Conservation (phyloP, 2,888 invertebrate species). For the Apamea sordens region DNA sequence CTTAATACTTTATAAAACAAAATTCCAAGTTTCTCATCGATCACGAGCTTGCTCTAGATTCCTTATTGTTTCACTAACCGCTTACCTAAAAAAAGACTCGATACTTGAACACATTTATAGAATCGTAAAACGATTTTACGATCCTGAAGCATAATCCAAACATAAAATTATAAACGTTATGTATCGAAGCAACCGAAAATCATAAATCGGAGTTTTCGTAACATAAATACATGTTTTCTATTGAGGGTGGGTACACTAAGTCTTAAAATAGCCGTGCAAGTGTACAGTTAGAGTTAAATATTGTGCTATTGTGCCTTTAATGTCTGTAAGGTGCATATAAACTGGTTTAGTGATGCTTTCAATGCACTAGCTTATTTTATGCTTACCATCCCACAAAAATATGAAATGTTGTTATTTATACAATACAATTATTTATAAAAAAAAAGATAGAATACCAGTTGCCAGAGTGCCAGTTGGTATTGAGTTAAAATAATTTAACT, state of each 20-base stretch:
- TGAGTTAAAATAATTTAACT: neutral
- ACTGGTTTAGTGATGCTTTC: constrained; percentile 41
- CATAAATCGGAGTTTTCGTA: constrained; percentile 76
- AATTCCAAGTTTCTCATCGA: neutral
- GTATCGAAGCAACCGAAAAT: constrained; percentile 79
- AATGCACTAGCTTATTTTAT: constrained; percentile 11
- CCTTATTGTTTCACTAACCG: constrained; percentile 63
- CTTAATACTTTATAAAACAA: neutral
- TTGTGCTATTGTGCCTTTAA: constrained; percentile 50
- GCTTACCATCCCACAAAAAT: neutral
- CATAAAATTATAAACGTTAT: constrained; percentile 84
- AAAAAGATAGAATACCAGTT: too few species aligned
- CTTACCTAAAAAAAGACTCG: constrained; percentile 71
- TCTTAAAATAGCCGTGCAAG: constrained; percentile 48
- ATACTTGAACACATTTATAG: constrained; percentile 83
- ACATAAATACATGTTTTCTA: constrained; percentile 65
- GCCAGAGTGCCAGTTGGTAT: too few species aligned
- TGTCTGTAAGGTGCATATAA: constrained; percentile 32
- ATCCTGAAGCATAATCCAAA: constrained; percentile 80
- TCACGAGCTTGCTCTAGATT: constrained; percentile 37
- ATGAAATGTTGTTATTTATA: neutral
- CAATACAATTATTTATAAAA: too few species aligned
- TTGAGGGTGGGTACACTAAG: constrained; percentile 54
- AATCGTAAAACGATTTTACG: constrained; percentile 86
- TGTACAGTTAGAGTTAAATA: constrained; percentile 47